Percentiles rank a stretch among this genome's conserved stretches.
Conservation (phyloP, 1,140 invertebrate genomes). For the Antheraea mylitta region DNA sequence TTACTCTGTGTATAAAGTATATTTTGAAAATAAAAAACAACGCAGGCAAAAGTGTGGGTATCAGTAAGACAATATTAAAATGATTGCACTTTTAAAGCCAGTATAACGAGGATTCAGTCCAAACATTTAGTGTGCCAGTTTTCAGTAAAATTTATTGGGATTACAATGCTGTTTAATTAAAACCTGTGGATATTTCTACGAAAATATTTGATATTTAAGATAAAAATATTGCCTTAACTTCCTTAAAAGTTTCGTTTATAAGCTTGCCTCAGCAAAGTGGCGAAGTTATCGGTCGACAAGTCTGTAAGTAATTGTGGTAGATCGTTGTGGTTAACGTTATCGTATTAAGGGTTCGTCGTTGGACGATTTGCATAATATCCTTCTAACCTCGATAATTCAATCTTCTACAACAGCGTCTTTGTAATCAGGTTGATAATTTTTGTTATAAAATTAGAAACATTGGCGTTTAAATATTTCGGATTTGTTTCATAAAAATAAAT, state of each 20-base stretch:
- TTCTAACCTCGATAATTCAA: neutral
- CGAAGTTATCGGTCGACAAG: neutral
- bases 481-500: too few relatives aligned
- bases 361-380: conserved; percentile 4
- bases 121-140: too few relatives aligned
- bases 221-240: neutral
- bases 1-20: too few relatives aligned
- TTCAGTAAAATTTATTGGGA: too few relatives aligned
- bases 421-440: neutral
- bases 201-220: neutral
- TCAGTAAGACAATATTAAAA: too few relatives aligned
- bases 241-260: neutral
- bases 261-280: neutral
- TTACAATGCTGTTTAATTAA: too few relatives aligned
- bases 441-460: neutral
- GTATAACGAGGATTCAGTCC: too few relatives aligned
- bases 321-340: neutral
- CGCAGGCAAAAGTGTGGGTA: too few relatives aligned
- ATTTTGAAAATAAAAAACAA: too few relatives aligned
- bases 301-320: conserved; percentile 4
- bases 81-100: too few relatives aligned
- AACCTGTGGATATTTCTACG: too few relatives aligned
- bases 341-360: neutral
- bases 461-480: too few relatives aligned
- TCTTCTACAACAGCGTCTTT: neutral